Evolutionary conservation across 2,888 invertebrate species (phyloP).

Genomic region (Arctia plantaginis): DNA sequence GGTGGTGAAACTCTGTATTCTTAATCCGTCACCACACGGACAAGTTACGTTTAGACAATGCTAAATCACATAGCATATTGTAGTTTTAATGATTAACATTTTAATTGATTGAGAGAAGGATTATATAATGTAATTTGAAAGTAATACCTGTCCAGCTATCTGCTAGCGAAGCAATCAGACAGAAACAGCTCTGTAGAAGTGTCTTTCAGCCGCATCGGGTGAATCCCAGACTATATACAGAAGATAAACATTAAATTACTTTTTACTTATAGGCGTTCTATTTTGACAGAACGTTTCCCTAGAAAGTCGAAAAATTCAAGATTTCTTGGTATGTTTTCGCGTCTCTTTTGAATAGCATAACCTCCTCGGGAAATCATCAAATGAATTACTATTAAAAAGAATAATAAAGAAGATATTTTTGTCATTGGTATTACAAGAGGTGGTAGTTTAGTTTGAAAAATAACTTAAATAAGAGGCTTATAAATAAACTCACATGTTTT

Average conservation of each 20-base stretch:
- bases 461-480: not conserved
- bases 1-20: no score
- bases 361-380: not conserved
- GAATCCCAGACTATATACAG: not conserved
- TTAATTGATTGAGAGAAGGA: not conserved
- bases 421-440: not conserved
- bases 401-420: not conserved
- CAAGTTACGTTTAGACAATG: no score
- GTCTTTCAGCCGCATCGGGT: conserved; percentile 10
- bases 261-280: not conserved
- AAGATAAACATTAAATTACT: not conserved
- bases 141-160: not conserved
- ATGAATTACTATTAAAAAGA: not conserved
- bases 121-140: no score
- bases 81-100: not conserved
- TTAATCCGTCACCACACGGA: no score
- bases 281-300: not conserved
- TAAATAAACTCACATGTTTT: not conserved
- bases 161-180: not conserved
- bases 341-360: not conserved
- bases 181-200: not conserved
- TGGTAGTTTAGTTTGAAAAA: not conserved
- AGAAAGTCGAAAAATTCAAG: conserved; percentile 3
- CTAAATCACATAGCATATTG: no score
- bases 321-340: not conserved